Evolutionary conservation across 2,113 vertebrate species (phyloP), one percentile per base, ranked within the genome.

Genomic region (Ctenodactylus gundi): DNA sequence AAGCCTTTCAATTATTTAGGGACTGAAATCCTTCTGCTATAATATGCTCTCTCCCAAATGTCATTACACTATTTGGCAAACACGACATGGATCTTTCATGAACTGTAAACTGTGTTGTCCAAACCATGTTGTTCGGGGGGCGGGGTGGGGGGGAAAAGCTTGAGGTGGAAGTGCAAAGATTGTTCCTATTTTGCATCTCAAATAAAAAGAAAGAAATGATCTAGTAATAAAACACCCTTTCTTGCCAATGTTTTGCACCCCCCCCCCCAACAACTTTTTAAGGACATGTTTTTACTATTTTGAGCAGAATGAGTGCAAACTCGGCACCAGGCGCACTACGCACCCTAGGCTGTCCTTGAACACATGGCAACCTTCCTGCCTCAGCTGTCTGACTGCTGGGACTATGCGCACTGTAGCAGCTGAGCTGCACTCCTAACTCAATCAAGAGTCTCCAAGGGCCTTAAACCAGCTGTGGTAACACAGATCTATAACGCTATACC

Each of bases 1-100:
- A 94, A 94, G 85, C 5, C 44, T 94, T 96, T 94, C 86, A 95
- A 88, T 93, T 95, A 95, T 95, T 93, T 88, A 49, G 60, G 60
- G 81, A 7, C 73, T 62, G 44, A 83, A 94, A 83, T 34, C 95
- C 41, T 44, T 83, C 80, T 55, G 46, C 34, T 64, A 72, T 15
- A 75, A 17, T 90, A 87, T 95, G 78, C 78, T 27, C 39, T 72
- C 17, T 73, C 90, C 17, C 76, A 95, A 96, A 96, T 88, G 93
- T 93, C 90, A 95, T 70, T 88, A 85, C 53, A 51, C 58, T 70
- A 70, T 93, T 88, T 86, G 92, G 92, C 85, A 95, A 88, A 95
- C 29, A 82, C 29, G 86, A 75, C 72, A 88, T 25, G 65, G 46
- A 29, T 73, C 67, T 60, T 72, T 85, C 67, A 73, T 88, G 84